phyloP scores from a whole-genome alignment of 2,888 invertebrate genomes.

The Volucella inflata region DNA sequence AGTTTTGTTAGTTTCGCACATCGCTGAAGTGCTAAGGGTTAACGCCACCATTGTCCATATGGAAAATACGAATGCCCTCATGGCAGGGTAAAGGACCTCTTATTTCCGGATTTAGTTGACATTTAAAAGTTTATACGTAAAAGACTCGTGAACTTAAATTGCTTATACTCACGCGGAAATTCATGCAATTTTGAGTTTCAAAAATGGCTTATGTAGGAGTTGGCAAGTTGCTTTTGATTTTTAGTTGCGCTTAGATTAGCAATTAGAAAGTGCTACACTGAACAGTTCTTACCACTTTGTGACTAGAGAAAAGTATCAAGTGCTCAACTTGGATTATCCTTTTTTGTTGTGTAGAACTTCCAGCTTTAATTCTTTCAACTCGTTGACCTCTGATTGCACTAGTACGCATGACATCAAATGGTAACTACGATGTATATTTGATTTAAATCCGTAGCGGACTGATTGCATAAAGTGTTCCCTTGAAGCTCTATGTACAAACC shows the following conservation, averaged over 20 bases:
- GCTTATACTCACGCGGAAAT: constrained; percentile 12
- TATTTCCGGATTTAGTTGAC: constrained; percentile 62
- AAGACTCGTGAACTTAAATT: constrained; percentile 35
- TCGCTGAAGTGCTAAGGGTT: constrained; percentile 49
- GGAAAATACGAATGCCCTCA: constrained; percentile 3
- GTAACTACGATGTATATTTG: too few relatives aligned
- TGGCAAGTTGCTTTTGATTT: background rate
- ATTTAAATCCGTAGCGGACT: too few relatives aligned
- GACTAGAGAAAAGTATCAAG: too few relatives aligned
- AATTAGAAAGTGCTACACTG: background rate
- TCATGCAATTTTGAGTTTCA: constrained; percentile 40
- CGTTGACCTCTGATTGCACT: too few relatives aligned
- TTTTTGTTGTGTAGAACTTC: too few relatives aligned
- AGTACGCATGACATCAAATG: too few relatives aligned
- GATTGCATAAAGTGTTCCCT: too few relatives aligned
- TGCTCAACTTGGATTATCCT: too few relatives aligned
- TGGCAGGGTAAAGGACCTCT: constrained; percentile 32
- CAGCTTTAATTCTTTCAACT: too few relatives aligned
- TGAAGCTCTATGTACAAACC: too few relatives aligned
- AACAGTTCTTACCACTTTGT: too few relatives aligned
- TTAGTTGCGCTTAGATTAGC: constrained; percentile 8
- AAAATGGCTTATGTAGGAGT: constrained; percentile 40
- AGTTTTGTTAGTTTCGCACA: constrained; percentile 59
- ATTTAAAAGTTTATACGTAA: constrained; percentile 11
- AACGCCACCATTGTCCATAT: constrained; percentile 33